These are phyloP conservation scores for Sesamia inferens DNA, from an alignment of 2,888 invertebrate genomes.

Conservation along the genomic window DNA sequence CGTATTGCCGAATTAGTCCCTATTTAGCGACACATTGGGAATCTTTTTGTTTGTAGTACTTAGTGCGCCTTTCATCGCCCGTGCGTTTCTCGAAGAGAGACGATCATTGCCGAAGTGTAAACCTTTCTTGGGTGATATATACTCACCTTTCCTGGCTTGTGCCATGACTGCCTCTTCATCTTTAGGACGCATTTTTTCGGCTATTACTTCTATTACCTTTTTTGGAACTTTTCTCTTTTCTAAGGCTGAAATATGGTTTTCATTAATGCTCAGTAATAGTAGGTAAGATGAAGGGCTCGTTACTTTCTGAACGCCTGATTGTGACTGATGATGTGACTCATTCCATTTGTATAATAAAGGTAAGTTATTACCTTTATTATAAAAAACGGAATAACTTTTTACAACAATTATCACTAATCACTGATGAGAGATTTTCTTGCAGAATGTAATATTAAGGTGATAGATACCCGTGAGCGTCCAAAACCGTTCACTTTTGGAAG, in stretches of 20 bases:
- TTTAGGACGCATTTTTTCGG: slow-evolving; percentile 5
- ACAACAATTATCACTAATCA: no score
- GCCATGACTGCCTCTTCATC: slow-evolving; percentile 4
- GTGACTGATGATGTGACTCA: no score
- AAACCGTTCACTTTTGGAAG: no score
- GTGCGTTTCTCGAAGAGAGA: not conserved
- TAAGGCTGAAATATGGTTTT: slow-evolving; percentile 29
- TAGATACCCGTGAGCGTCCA: no score
- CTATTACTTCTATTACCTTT: slow-evolving; percentile 31
- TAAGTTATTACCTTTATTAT: no score
- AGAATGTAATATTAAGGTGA: not conserved
- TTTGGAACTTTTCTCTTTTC: slow-evolving; percentile 29
- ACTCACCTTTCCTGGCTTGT: slow-evolving; percentile 7
- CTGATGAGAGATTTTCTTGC: not conserved
- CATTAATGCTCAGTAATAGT: not conserved
- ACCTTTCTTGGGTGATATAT: not conserved
- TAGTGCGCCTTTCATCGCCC: not conserved
- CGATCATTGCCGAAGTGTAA: not conserved
- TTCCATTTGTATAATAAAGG: not conserved
- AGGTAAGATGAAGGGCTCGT: no score
- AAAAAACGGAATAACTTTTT: no score
- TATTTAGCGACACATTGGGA: no score
- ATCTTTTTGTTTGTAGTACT: no score
- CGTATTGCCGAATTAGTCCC: not conserved
- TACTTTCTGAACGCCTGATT: no score